Evolutionary conservation across 2,797 vertebrate genomes (phyloP).

Genomic region (Ctenopoma kingsleyae): DNA sequence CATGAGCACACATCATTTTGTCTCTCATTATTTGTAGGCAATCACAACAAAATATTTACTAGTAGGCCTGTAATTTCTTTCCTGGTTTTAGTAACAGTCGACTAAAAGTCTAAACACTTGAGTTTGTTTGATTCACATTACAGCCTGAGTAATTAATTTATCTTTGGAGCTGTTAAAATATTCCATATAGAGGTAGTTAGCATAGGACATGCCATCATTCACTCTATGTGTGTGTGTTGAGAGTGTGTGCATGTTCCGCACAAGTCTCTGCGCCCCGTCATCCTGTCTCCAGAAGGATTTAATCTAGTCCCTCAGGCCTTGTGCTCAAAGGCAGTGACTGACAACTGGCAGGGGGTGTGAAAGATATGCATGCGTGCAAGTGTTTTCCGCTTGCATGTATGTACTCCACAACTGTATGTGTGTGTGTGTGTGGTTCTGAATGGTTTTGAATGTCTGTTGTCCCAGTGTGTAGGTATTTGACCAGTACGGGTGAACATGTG

Average conservation of each 20-base stretch:
- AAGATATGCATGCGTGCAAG: slow-evolving; percentile 60
- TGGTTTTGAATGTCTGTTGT: slow-evolving; percentile 6
- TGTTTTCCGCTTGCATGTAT: slow-evolving; percentile 17
- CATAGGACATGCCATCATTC: slow-evolving; percentile 55
- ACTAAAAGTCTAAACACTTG: slow-evolving; percentile 47
- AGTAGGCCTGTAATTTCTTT: slow-evolving; percentile 66
- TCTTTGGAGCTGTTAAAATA: slow-evolving; percentile 17
- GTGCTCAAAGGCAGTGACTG: slow-evolving; percentile 82
- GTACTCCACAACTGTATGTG: slow-evolving; percentile 4
- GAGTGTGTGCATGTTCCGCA: slow-evolving; percentile 18
- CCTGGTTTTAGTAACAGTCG: slow-evolving; percentile 44
- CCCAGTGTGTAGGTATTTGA: slow-evolving; percentile 14
- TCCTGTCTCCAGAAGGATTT: slow-evolving; percentile 86
- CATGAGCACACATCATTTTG: slow-evolving; percentile 63
- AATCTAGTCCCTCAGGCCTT: slow-evolving; percentile 80
- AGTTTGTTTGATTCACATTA: slow-evolving; percentile 43
- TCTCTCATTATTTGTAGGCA: slow-evolving; percentile 65
- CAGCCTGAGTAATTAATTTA: slow-evolving; percentile 33
- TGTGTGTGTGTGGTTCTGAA: slow-evolving; percentile 6
- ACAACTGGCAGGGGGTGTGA: slow-evolving; percentile 81
- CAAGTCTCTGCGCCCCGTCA: slow-evolving; percentile 72
- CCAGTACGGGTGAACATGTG: slow-evolving; percentile 11
- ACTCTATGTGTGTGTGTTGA: slow-evolving; percentile 24
- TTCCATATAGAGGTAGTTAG: slow-evolving; percentile 51
- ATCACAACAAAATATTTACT: slow-evolving; percentile 68